Evolutionary conservation across 2,888 invertebrate genomes (phyloP).

Genomic region (Noctua janthe): DNA sequence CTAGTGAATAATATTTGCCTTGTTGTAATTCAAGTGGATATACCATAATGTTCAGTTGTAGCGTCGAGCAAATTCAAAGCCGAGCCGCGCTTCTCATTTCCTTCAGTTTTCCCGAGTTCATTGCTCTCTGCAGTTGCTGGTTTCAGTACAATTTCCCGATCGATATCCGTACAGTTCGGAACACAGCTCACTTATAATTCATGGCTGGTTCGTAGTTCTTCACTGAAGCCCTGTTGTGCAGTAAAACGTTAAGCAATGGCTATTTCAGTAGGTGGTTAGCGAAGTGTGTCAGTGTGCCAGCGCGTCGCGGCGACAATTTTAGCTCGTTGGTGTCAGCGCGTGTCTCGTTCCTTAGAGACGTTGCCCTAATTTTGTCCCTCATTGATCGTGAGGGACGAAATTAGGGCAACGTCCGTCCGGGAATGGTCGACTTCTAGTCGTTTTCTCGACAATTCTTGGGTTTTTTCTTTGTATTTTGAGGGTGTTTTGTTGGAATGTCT

Average conservation of each 20-base stretch:
- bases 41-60: conserved; percentile 13
- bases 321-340: conserved; percentile 74
- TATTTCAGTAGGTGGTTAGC: conserved; percentile 80
- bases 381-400: conserved; percentile 21
- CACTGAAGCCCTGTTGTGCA: conserved; percentile 64
- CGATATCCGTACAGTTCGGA: conserved; percentile 38
- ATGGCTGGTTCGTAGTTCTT: conserved; percentile 36
- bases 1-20: conserved; percentile 19
- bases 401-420: conserved; percentile 29
- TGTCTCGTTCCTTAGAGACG: conserved; percentile 67
- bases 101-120: conserved; percentile 40
- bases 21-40: conserved; percentile 21
- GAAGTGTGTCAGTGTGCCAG: conserved; percentile 86
- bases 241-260: conserved; percentile 76
- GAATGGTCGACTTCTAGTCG: conserved; percentile 42
- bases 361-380: conserved; percentile 75
- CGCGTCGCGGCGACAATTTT: conserved; percentile 84
- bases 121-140: conserved; percentile 13
- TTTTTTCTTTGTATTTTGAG: conserved; percentile 30
- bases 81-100: conserved; percentile 7
- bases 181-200: conserved; percentile 48
- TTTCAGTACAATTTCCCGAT: conserved; percentile 33
- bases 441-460: conserved; percentile 44
- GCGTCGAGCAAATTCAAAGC: conserved; percentile 1
- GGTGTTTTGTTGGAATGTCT: conserved; percentile 12